A percentile compares a stretch with the other conserved stretches of the same genome.
Conservation (phyloP, 2,113 vertebrate species). For the Poicephalus meyeri region DNA sequence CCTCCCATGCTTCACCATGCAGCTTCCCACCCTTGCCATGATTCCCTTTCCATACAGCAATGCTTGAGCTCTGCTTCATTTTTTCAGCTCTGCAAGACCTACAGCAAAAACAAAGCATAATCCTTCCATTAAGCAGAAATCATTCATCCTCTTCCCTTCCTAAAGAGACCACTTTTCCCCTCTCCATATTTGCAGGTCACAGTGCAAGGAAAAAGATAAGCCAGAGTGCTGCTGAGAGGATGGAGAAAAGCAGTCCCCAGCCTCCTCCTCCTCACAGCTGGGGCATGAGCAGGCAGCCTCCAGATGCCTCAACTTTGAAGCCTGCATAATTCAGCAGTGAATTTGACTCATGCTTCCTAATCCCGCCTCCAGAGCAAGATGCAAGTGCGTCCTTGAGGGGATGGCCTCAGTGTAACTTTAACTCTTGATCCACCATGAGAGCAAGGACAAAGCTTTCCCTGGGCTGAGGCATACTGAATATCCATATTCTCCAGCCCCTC, state of each 20-base stretch:
- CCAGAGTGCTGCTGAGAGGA: not conserved
- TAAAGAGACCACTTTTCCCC: not conserved
- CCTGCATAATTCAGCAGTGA: not conserved
- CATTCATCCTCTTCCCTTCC: not conserved
- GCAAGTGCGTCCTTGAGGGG: not conserved
- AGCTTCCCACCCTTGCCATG: not conserved
- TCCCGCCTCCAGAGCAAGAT: not conserved
- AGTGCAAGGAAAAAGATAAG: not conserved
- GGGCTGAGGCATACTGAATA: not conserved
- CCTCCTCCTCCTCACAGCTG: rapidly evolving
- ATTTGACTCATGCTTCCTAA: not conserved
- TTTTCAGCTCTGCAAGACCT: not conserved
- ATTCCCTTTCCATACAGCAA: rapidly evolving
- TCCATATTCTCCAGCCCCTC: not conserved
- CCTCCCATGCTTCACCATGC: not conserved
- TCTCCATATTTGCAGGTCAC: not conserved
- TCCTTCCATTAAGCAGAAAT: not conserved
- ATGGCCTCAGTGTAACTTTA: not conserved
- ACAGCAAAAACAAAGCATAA: not conserved
- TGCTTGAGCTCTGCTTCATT: not conserved
- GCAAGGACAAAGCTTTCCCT: not conserved
- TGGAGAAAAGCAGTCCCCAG: not conserved
- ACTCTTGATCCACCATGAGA: not conserved
- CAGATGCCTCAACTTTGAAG: not conserved
- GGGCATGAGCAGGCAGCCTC: not conserved